These are phyloP conservation scores for Podarcis lilfordi DNA, from an alignment of 2,797 vertebrate species.

Conservation along the genomic window DNA sequence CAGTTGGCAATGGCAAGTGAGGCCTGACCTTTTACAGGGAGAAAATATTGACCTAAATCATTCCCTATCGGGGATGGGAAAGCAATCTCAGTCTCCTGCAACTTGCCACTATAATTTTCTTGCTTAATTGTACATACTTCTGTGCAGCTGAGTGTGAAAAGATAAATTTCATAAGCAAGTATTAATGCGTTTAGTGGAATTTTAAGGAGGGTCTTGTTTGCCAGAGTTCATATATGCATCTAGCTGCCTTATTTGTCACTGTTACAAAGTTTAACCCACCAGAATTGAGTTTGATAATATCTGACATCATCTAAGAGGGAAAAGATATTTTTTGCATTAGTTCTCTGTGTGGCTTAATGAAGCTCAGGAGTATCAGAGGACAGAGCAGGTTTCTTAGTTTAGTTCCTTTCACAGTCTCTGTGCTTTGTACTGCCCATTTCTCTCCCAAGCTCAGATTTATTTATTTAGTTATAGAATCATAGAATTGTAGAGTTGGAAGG, in stretches of 20 bases:
- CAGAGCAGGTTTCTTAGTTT: not conserved
- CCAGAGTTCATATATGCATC: rapidly evolving
- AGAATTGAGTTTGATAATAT: not conserved
- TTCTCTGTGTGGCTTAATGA: not conserved
- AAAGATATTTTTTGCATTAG: not conserved
- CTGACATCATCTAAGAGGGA: not conserved
- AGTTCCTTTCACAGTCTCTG: not conserved
- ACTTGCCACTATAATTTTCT: slow-evolving; percentile 21
- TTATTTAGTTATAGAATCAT: not conserved
- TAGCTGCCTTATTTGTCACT: not conserved
- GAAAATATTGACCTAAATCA: slow-evolving; percentile 67
- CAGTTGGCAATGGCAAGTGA: slow-evolving; percentile 75
- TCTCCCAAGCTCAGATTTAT: not conserved
- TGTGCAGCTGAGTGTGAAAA: not conserved
- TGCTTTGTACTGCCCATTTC: not conserved
- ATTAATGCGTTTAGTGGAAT: not conserved
- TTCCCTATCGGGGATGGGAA: slow-evolving; percentile 52
- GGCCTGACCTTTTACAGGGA: slow-evolving; percentile 70
- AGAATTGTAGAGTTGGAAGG: no score
- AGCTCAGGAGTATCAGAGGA: not conserved
- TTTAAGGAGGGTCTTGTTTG: not conserved
- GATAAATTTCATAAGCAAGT: not conserved
- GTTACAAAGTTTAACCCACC: not conserved
- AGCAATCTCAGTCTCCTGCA: slow-evolving; percentile 18
- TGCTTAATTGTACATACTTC: not conserved